Percentiles rank a stretch among this genome's conserved stretches.
These are phyloP conservation scores for Agrotis ipsilon DNA, from an alignment of 2,888 invertebrate species.

Conservation along the genomic window DNA sequence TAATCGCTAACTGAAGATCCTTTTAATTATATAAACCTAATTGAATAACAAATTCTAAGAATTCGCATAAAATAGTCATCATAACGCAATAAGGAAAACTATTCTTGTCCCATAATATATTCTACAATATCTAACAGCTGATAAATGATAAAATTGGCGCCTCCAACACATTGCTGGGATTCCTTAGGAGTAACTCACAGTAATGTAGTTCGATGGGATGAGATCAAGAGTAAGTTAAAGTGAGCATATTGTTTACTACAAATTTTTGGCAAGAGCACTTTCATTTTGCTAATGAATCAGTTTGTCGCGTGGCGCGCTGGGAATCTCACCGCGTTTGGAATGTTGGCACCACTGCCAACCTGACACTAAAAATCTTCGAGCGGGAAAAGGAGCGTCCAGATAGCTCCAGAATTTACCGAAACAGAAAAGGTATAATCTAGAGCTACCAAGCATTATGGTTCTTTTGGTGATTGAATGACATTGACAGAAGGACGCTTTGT, in stretches of 20 bases:
- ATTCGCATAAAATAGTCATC: slow-evolving; percentile 34
- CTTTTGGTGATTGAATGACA: background rate
- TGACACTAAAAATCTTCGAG: slow-evolving; percentile 59
- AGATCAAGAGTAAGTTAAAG: slow-evolving; percentile 51
- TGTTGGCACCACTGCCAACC: slow-evolving; percentile 72
- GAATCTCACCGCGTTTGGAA: slow-evolving; percentile 64
- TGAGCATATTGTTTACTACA: slow-evolving; percentile 64
- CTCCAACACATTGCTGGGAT: slow-evolving; percentile 47
- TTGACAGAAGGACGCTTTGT: background rate
- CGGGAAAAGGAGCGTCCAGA: slow-evolving; percentile 35
- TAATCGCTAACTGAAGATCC: background rate
- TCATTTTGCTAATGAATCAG: slow-evolving; percentile 72
- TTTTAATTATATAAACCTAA: slow-evolving; percentile 10
- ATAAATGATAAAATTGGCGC: slow-evolving; percentile 51
- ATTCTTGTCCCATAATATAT: slow-evolving; percentile 35
- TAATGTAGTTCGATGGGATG: slow-evolving; percentile 32
- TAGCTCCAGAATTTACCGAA: slow-evolving; percentile 26
- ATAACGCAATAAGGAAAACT: slow-evolving; percentile 53
- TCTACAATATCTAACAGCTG: slow-evolving; percentile 47
- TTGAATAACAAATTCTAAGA: slow-evolving; percentile 21
- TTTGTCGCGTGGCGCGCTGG: slow-evolving; percentile 65
- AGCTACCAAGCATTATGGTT: background rate
- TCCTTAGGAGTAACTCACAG: slow-evolving; percentile 54
- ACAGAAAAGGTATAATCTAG: background rate
- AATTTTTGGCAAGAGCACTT: slow-evolving; percentile 71